phyloP scores from a whole-genome alignment of 1,140 invertebrate genomes.

The Paraescarpia echinospica region DNA sequence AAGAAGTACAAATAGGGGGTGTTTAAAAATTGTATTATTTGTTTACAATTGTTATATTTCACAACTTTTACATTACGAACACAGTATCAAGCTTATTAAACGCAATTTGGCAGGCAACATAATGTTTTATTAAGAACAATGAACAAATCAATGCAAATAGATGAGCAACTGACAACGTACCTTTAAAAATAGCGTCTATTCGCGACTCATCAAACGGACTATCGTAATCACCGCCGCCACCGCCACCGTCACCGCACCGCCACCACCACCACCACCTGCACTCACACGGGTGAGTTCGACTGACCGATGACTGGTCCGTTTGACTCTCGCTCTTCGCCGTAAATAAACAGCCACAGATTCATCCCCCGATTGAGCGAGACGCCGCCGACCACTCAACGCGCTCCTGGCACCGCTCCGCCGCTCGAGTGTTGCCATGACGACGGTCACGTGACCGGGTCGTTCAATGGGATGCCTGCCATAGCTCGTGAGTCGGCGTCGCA shows the following conservation, averaged over 20 bases:
- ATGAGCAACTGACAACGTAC: too few relatives aligned
- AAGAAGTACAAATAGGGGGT: too few relatives aligned
- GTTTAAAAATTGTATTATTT: too few relatives aligned
- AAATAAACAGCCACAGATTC: not conserved
- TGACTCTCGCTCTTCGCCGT: not conserved
- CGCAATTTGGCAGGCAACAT: too few relatives aligned
- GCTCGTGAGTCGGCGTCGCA: not conserved
- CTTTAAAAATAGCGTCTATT: too few relatives aligned
- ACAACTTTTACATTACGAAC: too few relatives aligned
- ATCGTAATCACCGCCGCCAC: not conserved
- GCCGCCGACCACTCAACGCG: not conserved
- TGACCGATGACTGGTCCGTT: not conserved
- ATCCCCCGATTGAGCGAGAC: not conserved
- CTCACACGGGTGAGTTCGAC: not conserved
- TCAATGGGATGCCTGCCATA: conserved; percentile 3
- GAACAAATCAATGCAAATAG: too few relatives aligned
- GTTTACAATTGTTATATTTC: too few relatives aligned
- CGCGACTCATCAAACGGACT: too few relatives aligned
- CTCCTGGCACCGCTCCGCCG: not conserved
- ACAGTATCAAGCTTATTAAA: too few relatives aligned
- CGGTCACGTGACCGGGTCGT: not conserved
- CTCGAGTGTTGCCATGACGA: not conserved
- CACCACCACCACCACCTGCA: not conserved
- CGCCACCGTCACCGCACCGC: not conserved
- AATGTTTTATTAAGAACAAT: too few relatives aligned